Evolutionary conservation across 2,888 invertebrate genomes (phyloP), one percentile per base, ranked within the genome.

Genomic region (Meteorus cinctellus): DNA sequence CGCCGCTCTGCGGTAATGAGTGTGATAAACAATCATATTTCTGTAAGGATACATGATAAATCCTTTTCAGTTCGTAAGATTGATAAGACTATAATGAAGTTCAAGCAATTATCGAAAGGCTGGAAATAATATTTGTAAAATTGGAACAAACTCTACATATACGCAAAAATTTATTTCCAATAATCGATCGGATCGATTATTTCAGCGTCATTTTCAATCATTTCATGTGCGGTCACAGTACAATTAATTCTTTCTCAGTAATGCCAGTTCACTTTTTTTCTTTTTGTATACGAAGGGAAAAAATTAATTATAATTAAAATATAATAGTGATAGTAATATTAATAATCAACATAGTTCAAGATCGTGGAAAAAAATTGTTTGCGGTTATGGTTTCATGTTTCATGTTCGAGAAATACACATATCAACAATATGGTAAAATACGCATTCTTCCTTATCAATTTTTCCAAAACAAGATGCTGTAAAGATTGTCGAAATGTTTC

Each of bases 81-180:
- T 66, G 71, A 77, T 74, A 72, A 78, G 74, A 71, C 59, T 63
- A 77, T 69, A 48, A 31, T 19, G 78, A 72, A 65, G 69, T 76
- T 78, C 75, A 72, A 80, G 74, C 66, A 79, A 72, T 51, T 72
- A 72, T 73, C 36, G 45, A 45, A 55, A 51, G 36, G 36, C 65
- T 59, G 45, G 75, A 34, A 27, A 51, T 45, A 68, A 51, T 34
- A 51, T 16, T 12, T n/a, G 66, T 66, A 66, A 41, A 19, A 63
- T 34, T 29, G 5, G 36, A 65, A 34, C 31, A 16, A 36, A 6
- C 34, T 65, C 34, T 45, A 66, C 29, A 19, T 34, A n/a, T 63
- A 16, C 24, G n/a, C 34, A 36, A 65, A 65, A 31, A 36, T 65
- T 66, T 45, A 19, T 41, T 36, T 24, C 4, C 24, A 41, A 41